Evolutionary conservation across 2,113 vertebrate genomes (phyloP).

Genomic region (Tachysurus fulvidraco): DNA sequence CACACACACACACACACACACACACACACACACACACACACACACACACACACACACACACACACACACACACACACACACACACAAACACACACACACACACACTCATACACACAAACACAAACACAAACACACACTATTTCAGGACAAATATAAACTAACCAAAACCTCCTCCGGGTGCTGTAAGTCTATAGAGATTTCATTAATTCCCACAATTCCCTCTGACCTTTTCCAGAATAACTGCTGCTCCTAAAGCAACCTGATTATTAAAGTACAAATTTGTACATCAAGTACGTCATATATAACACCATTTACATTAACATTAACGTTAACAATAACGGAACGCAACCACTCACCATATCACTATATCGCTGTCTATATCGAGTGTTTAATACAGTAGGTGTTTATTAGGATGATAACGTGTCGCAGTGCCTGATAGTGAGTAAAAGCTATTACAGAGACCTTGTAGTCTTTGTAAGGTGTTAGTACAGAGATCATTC

Average conservation of each 20-base stretch:
- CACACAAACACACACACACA: constrained; percentile 28
- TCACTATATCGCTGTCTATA: background rate
- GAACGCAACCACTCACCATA: background rate
- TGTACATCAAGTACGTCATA: background rate
- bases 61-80: constrained; percentile 22
- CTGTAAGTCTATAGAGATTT: constrained; percentile 36
- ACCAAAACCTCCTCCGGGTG: constrained; percentile 27
- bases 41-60: background rate
- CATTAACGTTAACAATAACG: background rate
- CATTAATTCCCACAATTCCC: constrained; percentile 44
- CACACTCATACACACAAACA: too few species aligned
- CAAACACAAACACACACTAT: constrained; percentile 16
- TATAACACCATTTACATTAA: background rate
- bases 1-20: constrained; percentile 35
- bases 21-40: background rate
- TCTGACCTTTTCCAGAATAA: constrained; percentile 32
- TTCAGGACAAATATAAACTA: constrained; percentile 34
- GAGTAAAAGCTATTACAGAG: constrained; percentile 12
- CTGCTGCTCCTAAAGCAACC: constrained; percentile 18
- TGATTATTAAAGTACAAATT: constrained; percentile 14
- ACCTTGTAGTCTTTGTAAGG: constrained; percentile 18
- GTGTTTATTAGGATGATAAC: background rate
- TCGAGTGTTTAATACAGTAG: background rate
- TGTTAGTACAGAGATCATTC: constrained; percentile 21
- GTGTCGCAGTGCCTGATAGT: background rate